Evolutionary conservation across 2,888 invertebrate species (phyloP), one percentile per base, ranked within the genome.

Genomic region (Amphimallon solstitiale): DNA sequence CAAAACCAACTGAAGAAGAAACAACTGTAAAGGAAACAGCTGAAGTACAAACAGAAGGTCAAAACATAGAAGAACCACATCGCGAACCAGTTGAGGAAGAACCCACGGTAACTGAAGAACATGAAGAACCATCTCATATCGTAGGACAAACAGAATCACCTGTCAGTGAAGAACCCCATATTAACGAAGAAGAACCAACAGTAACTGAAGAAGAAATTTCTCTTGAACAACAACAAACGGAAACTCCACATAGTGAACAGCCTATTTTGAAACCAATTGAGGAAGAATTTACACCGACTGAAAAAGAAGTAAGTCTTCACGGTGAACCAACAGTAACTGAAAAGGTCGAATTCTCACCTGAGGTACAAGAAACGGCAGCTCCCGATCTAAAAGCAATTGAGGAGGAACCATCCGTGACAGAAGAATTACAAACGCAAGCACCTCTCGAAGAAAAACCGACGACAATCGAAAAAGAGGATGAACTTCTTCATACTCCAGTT

Each of bases 81-180:
- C 37, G 61, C 6, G 51, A 66, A 66, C 45, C 60, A 12, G 60
- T 60, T 40, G 64, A 61, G 51, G 63, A 43, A 10, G 43, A 43
- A 17, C 14, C 37, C 3, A 54, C 35, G 2, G n/a, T 66, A 62
- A n/a, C 61, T 45, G 64, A 59, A 63, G 64, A 66, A 29, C 61
- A 71, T 0, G 43, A 60, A 43, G 15, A n/a, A 21, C 52, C 21
- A 23, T 40, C 59, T 48, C 66, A 66, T 63, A n/a, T n/a, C n/a
- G n/a, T n/a, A n/a, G n/a, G 65, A 66, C 34, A 49, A 15, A 34
- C 48, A n/a, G n/a, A n/a, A n/a, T n/a, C n/a, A n/a, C n/a, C 56
- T 15, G 69, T 68, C 59, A 54, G 71, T 17, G 61, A 70, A 65
- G 66, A 68, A 63, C 45, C 69, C 29, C 72, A 70, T 65, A 69